These are phyloP conservation scores for Zygothrica quintamaculata DNA, from an alignment of 2,888 invertebrate genomes.

Conservation along the genomic window DNA sequence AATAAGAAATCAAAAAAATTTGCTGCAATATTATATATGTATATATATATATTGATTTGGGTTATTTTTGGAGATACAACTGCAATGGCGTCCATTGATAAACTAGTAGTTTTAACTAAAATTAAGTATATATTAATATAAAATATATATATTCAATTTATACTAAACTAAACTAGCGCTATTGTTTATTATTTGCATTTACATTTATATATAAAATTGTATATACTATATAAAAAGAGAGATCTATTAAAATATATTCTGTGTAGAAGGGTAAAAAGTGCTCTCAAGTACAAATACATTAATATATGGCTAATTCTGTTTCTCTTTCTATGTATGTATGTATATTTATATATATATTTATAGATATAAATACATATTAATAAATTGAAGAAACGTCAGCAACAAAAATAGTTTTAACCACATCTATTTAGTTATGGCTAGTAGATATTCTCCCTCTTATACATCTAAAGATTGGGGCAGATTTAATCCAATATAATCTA, in stretches of 20 bases:
- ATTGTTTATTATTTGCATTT: too few species aligned
- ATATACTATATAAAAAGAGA: too few species aligned
- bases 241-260: background rate
- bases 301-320: constrained; percentile 37
- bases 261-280: constrained; percentile 29
- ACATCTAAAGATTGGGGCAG: background rate
- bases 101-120: too few species aligned
- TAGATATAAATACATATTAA: constrained; percentile 22
- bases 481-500: constrained; percentile 24
- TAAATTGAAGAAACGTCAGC: constrained; percentile 56
- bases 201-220: too few species aligned
- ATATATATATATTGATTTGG: constrained; percentile 21
- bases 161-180: too few species aligned
- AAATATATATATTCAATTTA: too few species aligned
- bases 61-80: constrained; percentile 14
- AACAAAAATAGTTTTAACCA: constrained; percentile 61
- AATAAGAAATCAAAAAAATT: constrained; percentile 26
- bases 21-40: constrained; percentile 15
- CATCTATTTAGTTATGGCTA: background rate
- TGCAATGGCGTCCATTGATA: too few species aligned
- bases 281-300: constrained; percentile 29
- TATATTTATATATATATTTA: too few species aligned
- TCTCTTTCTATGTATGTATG: constrained; percentile 19
- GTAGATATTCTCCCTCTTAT: background rate
- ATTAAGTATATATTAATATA: too few species aligned